Base-by-base conservation (phyloP, 2,113 vertebrate genomes). In the Dipodomys merriami region DNA sequence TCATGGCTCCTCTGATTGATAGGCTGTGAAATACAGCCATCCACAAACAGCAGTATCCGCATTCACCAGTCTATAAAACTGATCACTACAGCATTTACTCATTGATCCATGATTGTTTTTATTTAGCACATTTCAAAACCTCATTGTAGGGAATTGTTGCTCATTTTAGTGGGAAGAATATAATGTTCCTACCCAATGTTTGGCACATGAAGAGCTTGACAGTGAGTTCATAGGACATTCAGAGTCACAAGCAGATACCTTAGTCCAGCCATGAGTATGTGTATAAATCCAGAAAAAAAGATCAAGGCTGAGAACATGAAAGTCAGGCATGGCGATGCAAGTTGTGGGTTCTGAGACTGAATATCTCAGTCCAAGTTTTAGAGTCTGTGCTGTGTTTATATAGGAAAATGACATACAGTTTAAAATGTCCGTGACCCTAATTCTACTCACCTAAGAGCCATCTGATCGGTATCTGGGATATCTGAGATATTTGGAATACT, bases 11-110 rank as follows among this genome's bases (percentile, higher is more conserved):
- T 22, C 18, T 77, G 19, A 11, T 80, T 77, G 39, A 49, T 49
- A 49, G 64, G 18, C 27, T 88, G 18, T 78, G 44, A 85, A 57
- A 91, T 20, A 78, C 23, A 35, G 35, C 2, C 83, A 35, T 67
- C 71, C 60, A 68, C 7, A 64, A 39, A 62, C 20, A 86, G 23
- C 33, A 7, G 4, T 6, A 16, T 44, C 12, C 53, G 7, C 80
- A 39, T 60, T 90, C 57, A 94, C 84, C 44, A 87, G 57, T 81
- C 10, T 53, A 20, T n/a, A 29, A 88, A 92, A 39, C n/a, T 85
- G 53, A 72, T 77, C 18, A 27, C 4, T 10, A 29, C 19, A 90
- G 82, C 10, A 60, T 16, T 44, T 73, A 57, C 22, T 82, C 57
- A 73, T 8, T 78, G 27, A 65, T 53, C 16, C 68, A 53, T 84